Evolutionary conservation across 2,113 vertebrate species (phyloP).

Genomic region (Corydoras sp.): DNA sequence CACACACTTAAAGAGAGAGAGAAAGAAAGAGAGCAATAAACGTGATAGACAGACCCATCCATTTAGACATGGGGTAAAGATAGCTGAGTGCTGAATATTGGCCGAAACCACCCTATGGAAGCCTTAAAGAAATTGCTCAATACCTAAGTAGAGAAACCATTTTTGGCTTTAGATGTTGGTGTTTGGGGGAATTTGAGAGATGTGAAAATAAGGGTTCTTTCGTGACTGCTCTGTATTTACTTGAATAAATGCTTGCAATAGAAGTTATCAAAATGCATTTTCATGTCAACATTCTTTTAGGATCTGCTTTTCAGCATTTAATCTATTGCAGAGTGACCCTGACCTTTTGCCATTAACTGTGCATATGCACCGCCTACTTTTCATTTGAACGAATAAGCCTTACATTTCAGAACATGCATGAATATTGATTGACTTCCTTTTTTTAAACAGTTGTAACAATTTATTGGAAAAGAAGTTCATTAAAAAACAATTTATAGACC

Average conservation of each 20-base stretch:
- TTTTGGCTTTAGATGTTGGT: slow-evolving; percentile 8
- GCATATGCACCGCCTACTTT: slow-evolving; percentile 3
- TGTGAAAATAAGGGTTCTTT: slow-evolving; percentile 18
- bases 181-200: slow-evolving; percentile 6
- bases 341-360: slow-evolving; percentile 27
- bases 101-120: slow-evolving; percentile 3
- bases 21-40: background rate
- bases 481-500: too few species aligned
- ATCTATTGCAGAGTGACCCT: slow-evolving; percentile 10
- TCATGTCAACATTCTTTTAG: slow-evolving; percentile 15
- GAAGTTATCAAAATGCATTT: slow-evolving; percentile 17
- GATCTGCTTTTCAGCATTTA: slow-evolving; percentile 25
- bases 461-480: too few species aligned
- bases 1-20: background rate
- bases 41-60: slow-evolving; percentile 25
- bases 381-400: slow-evolving; percentile 15
- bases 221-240: slow-evolving; percentile 13
- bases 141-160: slow-evolving; percentile 20
- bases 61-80: slow-evolving; percentile 19
- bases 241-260: slow-evolving; percentile 29
- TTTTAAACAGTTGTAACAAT: too few species aligned
- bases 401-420: background rate
- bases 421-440: too few species aligned
- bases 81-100: slow-evolving; percentile 4
- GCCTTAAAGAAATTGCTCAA: slow-evolving; percentile 13